Conservation (phyloP, 1,140 invertebrate species). For the Ptiloglossa arizonensis region DNA sequence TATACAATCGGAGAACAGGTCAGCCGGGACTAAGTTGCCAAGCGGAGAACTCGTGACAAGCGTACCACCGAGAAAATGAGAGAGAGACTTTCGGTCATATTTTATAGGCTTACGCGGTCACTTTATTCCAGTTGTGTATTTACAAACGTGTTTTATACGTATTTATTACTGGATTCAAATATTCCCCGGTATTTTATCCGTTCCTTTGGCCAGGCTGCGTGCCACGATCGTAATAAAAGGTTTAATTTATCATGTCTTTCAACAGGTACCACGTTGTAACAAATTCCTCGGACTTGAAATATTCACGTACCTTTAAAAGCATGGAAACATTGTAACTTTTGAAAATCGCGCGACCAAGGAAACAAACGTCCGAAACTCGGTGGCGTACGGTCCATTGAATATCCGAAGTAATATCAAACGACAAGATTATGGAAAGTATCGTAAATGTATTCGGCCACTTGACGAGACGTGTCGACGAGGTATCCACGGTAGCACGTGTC, state of each 20-base stretch:
- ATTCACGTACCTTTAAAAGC: slow-evolving; percentile 42
- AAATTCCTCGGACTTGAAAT: not conserved
- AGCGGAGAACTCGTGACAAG: too few relatives aligned
- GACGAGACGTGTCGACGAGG: slow-evolving; percentile 32
- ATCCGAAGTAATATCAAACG: slow-evolving; percentile 17
- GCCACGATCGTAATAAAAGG: not conserved
- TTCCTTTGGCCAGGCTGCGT: too few relatives aligned
- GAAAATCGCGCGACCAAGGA: not conserved
- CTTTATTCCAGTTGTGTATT: too few relatives aligned
- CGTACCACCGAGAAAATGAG: too few relatives aligned
- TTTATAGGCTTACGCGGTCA: too few relatives aligned
- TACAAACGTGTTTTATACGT: too few relatives aligned
- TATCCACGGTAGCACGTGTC: slow-evolving; percentile 43
- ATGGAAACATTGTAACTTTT: slow-evolving; percentile 2
- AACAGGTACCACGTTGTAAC: not conserved
- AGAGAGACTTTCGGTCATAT: too few relatives aligned
- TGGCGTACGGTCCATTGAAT: not conserved
- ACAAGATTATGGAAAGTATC: slow-evolving; percentile 44
- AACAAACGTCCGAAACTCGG: too few relatives aligned
- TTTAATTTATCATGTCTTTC: not conserved
- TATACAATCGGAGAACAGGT: too few relatives aligned
- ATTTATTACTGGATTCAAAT: too few relatives aligned
- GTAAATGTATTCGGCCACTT: slow-evolving; percentile 57
- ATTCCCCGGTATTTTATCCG: too few relatives aligned
- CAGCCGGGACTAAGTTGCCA: too few relatives aligned